Percentiles rank a stretch among this genome's conserved stretches.
phyloP scores from a whole-genome alignment of 2,888 invertebrate genomes.

The Panopea generosa region DNA sequence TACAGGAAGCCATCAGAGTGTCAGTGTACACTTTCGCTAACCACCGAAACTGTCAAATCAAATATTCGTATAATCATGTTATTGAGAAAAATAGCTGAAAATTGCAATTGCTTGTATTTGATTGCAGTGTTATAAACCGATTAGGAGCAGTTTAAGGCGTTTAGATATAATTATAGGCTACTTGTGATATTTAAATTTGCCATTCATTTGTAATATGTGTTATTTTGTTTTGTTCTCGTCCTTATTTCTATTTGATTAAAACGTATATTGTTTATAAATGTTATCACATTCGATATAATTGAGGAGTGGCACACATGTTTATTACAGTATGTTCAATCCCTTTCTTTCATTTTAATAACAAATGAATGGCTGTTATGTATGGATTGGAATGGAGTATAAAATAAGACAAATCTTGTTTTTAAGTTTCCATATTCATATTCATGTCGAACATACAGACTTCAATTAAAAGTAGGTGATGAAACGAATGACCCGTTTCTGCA shows the following conservation, averaged over 20 bases:
- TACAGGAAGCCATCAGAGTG: slow-evolving; percentile 4
- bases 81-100: slow-evolving; percentile 30
- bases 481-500: too few species aligned
- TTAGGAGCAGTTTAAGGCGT: slow-evolving; percentile 17
- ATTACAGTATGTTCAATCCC: too few species aligned
- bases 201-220: not conserved
- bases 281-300: not conserved
- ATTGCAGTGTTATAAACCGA: slow-evolving; percentile 30
- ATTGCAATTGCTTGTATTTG: slow-evolving; percentile 6
- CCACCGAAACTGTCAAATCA: slow-evolving; percentile 18
- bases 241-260: too few species aligned
- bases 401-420: too few species aligned
- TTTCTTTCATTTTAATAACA: too few species aligned
- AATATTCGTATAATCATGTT: slow-evolving; percentile 21
- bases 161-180: slow-evolving; percentile 18
- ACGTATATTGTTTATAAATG: not conserved
- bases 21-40: slow-evolving; percentile 5
- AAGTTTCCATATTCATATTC: too few species aligned
- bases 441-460: too few species aligned
- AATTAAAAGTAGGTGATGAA: too few species aligned
- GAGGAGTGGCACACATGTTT: too few species aligned
- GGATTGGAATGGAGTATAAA: too few species aligned
- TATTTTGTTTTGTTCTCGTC: too few species aligned
- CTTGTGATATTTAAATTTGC: slow-evolving; percentile 14
- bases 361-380: too few species aligned